Evolutionary conservation across 2,797 vertebrate species (phyloP).

Genomic region (Lithobates sylvaticus): DNA sequence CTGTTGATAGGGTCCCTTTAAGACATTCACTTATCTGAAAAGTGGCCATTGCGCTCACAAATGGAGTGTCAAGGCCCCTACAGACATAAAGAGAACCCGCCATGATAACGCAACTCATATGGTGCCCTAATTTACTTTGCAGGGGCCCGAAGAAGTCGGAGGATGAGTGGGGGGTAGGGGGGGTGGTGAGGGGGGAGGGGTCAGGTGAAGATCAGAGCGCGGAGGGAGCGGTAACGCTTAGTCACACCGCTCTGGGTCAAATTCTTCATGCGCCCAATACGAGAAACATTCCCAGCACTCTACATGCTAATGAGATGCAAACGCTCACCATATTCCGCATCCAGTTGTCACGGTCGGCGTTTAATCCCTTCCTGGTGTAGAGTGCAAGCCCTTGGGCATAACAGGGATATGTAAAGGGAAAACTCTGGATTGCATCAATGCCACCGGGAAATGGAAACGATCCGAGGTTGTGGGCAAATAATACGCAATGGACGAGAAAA

Average conservation of each 20-base stretch:
- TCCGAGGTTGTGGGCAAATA: no score
- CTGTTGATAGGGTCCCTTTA: not conserved
- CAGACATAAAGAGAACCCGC: not conserved
- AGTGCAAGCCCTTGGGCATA: slow-evolving; percentile 22
- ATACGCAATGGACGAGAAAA: no score
- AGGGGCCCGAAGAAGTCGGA: not conserved
- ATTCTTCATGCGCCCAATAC: slow-evolving; percentile 4
- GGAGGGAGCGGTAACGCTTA: slow-evolving; percentile 24
- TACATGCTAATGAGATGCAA: slow-evolving; percentile 31
- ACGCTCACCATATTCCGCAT: not conserved
- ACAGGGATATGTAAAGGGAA: no score
- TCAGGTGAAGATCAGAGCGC: slow-evolving; percentile 30
- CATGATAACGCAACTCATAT: not conserved
- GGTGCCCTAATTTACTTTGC: not conserved
- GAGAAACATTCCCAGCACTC: slow-evolving; percentile 15
- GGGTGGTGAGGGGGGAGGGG: not conserved
- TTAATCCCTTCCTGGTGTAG: slow-evolving; percentile 4
- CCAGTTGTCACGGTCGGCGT: not conserved
- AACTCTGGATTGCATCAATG: no score
- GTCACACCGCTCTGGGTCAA: slow-evolving; percentile 35
- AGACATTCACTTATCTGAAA: not conserved
- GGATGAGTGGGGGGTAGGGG: no score
- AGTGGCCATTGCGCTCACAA: no score
- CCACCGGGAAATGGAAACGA: no score
- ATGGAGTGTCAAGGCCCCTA: not conserved